phyloP scores from a whole-genome alignment of 37 sponge, comb jelly and placozoan species.

The Axinella damicornis region DNA sequence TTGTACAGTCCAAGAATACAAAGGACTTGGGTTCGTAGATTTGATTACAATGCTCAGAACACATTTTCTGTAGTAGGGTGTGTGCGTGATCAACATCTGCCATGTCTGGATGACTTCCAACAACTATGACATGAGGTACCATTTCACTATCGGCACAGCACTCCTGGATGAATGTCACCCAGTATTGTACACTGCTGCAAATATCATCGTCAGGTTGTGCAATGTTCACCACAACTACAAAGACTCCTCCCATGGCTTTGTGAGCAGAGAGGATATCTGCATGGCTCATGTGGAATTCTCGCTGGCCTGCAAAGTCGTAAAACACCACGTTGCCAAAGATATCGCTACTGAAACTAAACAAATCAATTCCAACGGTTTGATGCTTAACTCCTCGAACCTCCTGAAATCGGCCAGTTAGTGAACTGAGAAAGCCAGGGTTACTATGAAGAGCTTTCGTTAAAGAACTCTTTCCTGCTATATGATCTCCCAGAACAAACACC shows the following conservation, averaged over 20 bases:
- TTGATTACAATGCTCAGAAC: not conserved
- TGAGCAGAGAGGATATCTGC: not conserved
- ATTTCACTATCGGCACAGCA: not conserved
- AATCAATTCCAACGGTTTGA: slow-evolving; percentile 35
- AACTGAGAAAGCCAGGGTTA: not conserved
- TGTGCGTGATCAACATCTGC: not conserved
- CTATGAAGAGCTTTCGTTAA: slow-evolving; percentile 27
- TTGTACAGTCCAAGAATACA: too few relatives aligned
- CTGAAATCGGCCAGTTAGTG: not conserved
- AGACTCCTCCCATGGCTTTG: not conserved
- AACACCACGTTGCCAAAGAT: slow-evolving; percentile 23
- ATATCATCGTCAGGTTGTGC: slow-evolving; percentile 21
- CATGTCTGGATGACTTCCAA: slow-evolving; percentile 24
- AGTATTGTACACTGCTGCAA: not conserved
- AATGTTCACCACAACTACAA: slow-evolving; percentile 32
- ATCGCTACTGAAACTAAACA: not conserved
- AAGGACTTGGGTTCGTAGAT: too few relatives aligned
- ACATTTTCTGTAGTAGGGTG: not conserved
- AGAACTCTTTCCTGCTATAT: slow-evolving; percentile 43
- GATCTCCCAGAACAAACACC: slow-evolving; percentile 32
- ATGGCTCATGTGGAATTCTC: slow-evolving; percentile 34
- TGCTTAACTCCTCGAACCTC: not conserved
- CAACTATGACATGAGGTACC: slow-evolving; percentile 25
- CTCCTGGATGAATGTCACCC: slow-evolving; percentile 24
- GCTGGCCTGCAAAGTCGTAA: slow-evolving; percentile 47